Conservation (phyloP, 2,888 invertebrate species). For the Drosophila setosimentum region DNA sequence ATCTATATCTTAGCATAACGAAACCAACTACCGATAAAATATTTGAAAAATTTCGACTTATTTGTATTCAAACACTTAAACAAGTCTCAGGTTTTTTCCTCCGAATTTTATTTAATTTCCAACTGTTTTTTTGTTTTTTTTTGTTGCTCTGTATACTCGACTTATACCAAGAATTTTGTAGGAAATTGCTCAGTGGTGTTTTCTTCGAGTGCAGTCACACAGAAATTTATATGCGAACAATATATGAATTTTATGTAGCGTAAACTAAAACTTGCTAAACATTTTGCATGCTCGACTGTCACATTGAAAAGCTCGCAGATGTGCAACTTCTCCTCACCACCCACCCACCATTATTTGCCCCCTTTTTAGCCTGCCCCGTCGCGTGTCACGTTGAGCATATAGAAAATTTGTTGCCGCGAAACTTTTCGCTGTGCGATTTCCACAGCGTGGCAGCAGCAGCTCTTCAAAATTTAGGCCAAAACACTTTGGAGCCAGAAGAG, state of each 20-base stretch:
- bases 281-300: slow-evolving; percentile 65
- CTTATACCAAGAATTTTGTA: neutral
- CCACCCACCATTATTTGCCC: too few species aligned
- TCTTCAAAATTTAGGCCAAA: slow-evolving; percentile 79
- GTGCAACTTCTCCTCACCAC: slow-evolving; percentile 11
- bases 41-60: neutral
- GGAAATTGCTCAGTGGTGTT: neutral
- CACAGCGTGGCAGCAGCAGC: slow-evolving; percentile 35
- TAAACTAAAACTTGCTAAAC: slow-evolving; percentile 65
- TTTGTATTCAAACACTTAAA: neutral
- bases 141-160: neutral
- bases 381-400: slow-evolving; percentile 12
- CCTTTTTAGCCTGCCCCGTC: neutral
- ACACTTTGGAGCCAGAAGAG: slow-evolving; percentile 69
- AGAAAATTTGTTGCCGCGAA: slow-evolving; percentile 69
- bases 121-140: neutral
- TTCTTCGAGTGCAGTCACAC: neutral
- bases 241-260: slow-evolving; percentile 64
- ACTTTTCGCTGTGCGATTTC: slow-evolving; percentile 51
- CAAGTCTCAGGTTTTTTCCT: neutral
- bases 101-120: neutral
- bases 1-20: accelerated
- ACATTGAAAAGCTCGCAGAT: slow-evolving; percentile 61
- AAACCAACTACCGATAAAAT: neutral
- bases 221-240: slow-evolving; percentile 36